Evolutionary conservation across 2,113 vertebrate genomes (phyloP).

Genomic region (Pomatostomus ruficeps): DNA sequence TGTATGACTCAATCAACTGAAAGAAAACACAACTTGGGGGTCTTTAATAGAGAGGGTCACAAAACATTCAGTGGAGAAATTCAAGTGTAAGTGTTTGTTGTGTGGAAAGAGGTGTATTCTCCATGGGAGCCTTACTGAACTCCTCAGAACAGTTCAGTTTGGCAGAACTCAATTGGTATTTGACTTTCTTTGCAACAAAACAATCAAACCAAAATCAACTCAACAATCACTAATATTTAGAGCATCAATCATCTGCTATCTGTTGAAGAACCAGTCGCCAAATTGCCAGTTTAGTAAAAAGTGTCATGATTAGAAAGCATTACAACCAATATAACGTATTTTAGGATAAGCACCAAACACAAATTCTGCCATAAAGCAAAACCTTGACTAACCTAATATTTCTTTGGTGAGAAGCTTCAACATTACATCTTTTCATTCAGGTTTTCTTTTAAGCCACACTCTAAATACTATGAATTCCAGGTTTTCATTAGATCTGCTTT

Average conservation of each 20-base stretch:
- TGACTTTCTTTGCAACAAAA: neutral
- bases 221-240: neutral
- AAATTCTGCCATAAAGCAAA: neutral
- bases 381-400: neutral
- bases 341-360: neutral
- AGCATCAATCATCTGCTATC: neutral
- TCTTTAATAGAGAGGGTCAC: neutral
- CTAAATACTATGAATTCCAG: neutral
- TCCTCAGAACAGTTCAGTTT: neutral
- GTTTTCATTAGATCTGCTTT: neutral
- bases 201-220: neutral
- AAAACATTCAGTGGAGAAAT: neutral
- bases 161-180: neutral
- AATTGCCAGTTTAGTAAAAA: neutral
- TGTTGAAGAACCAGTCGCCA: neutral
- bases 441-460: neutral
- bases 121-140: neutral
- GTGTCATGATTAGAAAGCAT: neutral
- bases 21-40: neutral
- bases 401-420: neutral
- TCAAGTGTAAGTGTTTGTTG: fast-evolving
- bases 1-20: neutral
- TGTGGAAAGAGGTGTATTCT: neutral
- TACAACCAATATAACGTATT: neutral
- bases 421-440: neutral